Evolutionary conservation across 2,888 invertebrate genomes (phyloP), one percentile per base, ranked within the genome.

Genomic region (Thalpophila matura): DNA sequence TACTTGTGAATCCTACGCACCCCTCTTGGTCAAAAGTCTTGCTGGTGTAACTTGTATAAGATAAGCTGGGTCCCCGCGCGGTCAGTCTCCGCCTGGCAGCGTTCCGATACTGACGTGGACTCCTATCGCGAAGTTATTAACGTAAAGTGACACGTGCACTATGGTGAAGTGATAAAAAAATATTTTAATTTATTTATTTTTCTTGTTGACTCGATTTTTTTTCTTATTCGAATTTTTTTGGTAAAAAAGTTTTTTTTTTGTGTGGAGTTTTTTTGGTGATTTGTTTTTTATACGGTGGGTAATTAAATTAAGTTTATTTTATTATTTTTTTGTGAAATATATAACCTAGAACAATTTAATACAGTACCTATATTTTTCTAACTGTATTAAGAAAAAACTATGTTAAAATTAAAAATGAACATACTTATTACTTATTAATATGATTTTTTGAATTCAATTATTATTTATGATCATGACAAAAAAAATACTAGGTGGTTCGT

Each of bases 231-330:
- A 24, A 42, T 0, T 24, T 18, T 49, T 31, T 40, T 20, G 7
- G 3, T 0, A 22, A 37, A 18, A 22, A 37, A 18, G 24, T 49
- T 50, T 50, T 29, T 46, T 61, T 47, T 55, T 66, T 45, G 9
- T 4, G 46, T 61, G 46, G 0, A 1, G 1, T 64, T 57, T 45
- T 20, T 35, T 56, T 29, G 66, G 57, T 40, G 46, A 2, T 33
- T 12, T 26, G n/a, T 16, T 20, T 65, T 63, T 62, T 27, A n/a
- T 40, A 29, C 10, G 63, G 63, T 64, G 40, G 10, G 63, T 64
- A 56, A 27, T 40, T 62, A 7, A 24, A 9, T 42, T 37, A n/a
- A n/a, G n/a, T 47, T 18, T 9, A 1, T 43, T 35, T 35, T 14
- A 24, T 1, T 37, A 4, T 24, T 26, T 12, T 40, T 2, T 9